Conservation (phyloP, 2,797 vertebrate genomes). For the Typhlichthys eigenmanni region DNA sequence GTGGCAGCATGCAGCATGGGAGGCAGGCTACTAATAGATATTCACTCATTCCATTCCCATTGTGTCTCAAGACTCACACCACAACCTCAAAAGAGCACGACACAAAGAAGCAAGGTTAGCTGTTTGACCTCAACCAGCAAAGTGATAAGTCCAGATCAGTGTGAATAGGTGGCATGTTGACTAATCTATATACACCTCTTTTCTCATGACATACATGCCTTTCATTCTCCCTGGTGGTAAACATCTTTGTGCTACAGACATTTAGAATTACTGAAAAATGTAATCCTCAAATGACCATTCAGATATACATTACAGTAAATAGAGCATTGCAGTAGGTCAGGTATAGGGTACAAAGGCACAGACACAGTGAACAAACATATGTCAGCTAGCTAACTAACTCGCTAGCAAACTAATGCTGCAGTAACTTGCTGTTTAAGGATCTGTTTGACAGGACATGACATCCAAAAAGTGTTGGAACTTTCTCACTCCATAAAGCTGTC, state of each 20-base stretch:
- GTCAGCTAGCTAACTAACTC: too few relatives aligned
- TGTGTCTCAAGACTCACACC: constrained; percentile 14
- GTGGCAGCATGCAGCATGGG: background rate
- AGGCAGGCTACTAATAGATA: background rate
- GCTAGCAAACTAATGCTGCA: too few relatives aligned
- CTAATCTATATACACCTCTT: background rate
- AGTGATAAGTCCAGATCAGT: constrained; percentile 21
- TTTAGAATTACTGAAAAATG: too few relatives aligned
- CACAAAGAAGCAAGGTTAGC: background rate
- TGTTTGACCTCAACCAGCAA: constrained; percentile 7
- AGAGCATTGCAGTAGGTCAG: too few relatives aligned
- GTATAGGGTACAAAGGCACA: too few relatives aligned
- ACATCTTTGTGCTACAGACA: too few relatives aligned
- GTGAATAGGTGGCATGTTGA: constrained; percentile 15
- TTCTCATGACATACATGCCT: background rate
- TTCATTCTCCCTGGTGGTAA: background rate
- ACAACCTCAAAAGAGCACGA: constrained; percentile 1
- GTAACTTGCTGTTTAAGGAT: constrained; percentile 21
- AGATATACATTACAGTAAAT: too few relatives aligned
- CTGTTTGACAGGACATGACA: constrained; percentile 68
- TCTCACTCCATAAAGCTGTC: constrained; percentile 72
- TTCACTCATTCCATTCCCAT: constrained; percentile 4
- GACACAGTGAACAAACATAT: too few relatives aligned
- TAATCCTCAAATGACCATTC: too few relatives aligned
- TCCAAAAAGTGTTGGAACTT: constrained; percentile 56